Evolutionary conservation across 2,888 invertebrate species (phyloP).

Genomic region (Amphipoea lucens): DNA sequence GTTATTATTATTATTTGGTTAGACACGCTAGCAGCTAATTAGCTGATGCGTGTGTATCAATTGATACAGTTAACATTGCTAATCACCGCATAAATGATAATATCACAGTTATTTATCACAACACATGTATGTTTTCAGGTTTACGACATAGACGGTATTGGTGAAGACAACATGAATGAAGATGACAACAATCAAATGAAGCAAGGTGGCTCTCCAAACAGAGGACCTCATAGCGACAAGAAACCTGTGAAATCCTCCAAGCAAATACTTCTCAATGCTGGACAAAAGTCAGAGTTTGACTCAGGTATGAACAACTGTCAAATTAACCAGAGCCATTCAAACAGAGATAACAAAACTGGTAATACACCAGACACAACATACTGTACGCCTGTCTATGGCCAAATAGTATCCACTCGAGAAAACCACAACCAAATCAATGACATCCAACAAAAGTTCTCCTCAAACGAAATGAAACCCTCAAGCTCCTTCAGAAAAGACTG

Average conservation of each 20-base stretch:
- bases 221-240: conserved; percentile 75
- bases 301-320: conserved; percentile 89
- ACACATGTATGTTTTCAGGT: conserved; percentile 74
- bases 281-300: conserved; percentile 88
- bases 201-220: conserved; percentile 72
- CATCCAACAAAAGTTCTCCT: conserved; percentile 85
- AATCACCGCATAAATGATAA: background rate
- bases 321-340: conserved; percentile 78
- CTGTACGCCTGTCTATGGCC: conserved; percentile 88
- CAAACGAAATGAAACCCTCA: conserved; percentile 84
- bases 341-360: conserved; percentile 75
- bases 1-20: no score
- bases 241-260: conserved; percentile 85
- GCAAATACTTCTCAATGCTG: conserved; percentile 87
- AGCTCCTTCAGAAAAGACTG: conserved; percentile 86
- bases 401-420: conserved; percentile 87
- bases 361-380: conserved; percentile 85
- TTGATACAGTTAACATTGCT: background rate
- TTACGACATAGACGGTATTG: conserved; percentile 88
- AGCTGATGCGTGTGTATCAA: no score
- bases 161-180: conserved; percentile 82
- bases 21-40: no score
- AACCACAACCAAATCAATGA: conserved; percentile 88
- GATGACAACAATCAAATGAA: conserved; percentile 75
- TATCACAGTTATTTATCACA: background rate